phyloP scores from a whole-genome alignment of 2,888 invertebrate genomes.

The Rotaria magnacalcarata region DNA sequence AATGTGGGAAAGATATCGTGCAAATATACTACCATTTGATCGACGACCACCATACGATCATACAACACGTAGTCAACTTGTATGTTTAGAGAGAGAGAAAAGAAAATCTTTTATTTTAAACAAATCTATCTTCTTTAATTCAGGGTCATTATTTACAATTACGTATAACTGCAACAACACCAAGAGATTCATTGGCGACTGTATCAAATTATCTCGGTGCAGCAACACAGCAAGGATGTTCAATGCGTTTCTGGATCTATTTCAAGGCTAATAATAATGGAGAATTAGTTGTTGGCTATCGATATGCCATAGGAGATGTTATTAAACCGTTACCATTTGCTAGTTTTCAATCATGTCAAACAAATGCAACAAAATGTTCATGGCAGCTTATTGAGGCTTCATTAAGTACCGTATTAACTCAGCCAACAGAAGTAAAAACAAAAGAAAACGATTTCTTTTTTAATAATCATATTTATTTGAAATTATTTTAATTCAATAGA shows the following conservation, averaged over 20 bases:
- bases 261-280: background rate
- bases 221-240: background rate
- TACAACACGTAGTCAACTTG: background rate
- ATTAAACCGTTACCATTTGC: background rate
- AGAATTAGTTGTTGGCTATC: background rate
- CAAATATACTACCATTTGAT: background rate
- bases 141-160: background rate
- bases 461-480: background rate
- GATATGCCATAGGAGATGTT: background rate
- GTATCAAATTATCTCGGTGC: background rate
- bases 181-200: background rate
- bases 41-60: slow-evolving; percentile 27
- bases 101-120: background rate
- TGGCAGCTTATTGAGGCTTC: background rate
- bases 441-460: background rate
- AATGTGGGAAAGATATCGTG: background rate
- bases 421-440: background rate
- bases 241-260: background rate
- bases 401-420: background rate
- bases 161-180: background rate
- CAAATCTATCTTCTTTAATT: background rate
- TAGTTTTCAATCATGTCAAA: background rate
- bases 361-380: background rate
- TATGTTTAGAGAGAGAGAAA: background rate
- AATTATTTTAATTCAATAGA: background rate